Base-by-base conservation (phyloP, 1,140 invertebrate species). In the Temnothorax longispinosus region DNA sequence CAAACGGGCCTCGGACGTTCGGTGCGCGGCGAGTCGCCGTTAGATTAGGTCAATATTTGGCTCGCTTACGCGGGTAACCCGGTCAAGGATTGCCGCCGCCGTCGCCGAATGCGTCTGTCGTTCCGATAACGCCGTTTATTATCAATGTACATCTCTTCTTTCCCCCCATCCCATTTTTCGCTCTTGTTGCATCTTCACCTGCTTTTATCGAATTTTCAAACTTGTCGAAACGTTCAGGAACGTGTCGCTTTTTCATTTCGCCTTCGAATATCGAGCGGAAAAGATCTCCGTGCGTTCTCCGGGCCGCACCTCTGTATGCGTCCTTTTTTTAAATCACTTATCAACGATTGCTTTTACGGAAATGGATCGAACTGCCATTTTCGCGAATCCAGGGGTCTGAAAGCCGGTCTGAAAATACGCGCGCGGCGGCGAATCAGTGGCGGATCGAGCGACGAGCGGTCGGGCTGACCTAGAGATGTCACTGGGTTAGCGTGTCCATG, bases 401-500 rank as follows among this genome's bases (percentile, higher is more conserved):
- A 10, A 64, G 47, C 60, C 54, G 44, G 27, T 75, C 74, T 64
- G 82, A 77, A 78, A 47, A 65, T 56, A 67, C 18, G 15, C 38
- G 21, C 38, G 21, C 15, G 21, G 13, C 10, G 13, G 21, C 11
- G 64, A 67, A 44, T 38, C 60, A 52, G 27, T 32, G 27, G 52
- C 38, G 54, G 21, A 60, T 44, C 54, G 32, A 72, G 80, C 32
- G 27, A 56, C 71, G 56, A 50, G 18, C 35, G 50, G 75, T 80
- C 56, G 15, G 64, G 85, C 78, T 94, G 94, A 94, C 93, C 94
- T 94, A 94, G 94, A 94, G 93, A 92, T 93, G 94, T 94, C 93
- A 94, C 92, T 93, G 91, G 93, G 93, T 92, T 94, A 93, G 93
- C 94, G 94, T 94, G 94, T 86, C 91, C 92, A 92, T 88, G 87